Conservation (phyloP, 2,113 vertebrate genomes). For the Equus przewalskii region DNA sequence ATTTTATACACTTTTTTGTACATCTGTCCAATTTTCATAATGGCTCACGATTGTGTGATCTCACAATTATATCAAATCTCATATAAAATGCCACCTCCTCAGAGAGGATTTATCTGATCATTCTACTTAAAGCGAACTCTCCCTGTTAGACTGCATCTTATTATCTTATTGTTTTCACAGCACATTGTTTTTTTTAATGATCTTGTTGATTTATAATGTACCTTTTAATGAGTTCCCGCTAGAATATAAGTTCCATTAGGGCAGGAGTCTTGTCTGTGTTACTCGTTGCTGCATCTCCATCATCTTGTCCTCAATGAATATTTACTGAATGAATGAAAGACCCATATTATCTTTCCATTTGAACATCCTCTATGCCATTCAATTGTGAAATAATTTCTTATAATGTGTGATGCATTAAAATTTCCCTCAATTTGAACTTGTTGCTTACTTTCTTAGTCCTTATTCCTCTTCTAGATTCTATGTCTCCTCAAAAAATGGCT, state of each 20-base stretch:
- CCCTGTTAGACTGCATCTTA: background rate
- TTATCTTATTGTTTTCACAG: background rate
- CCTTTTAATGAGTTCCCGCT: background rate
- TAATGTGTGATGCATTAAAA: background rate
- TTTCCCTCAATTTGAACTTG: background rate
- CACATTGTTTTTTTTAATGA: background rate
- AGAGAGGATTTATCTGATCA: background rate
- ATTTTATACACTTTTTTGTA: background rate
- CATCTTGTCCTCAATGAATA: background rate
- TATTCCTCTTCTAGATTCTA: background rate
- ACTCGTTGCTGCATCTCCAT: background rate
- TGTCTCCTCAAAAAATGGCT: background rate
- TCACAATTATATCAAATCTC: background rate
- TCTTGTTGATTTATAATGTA: background rate
- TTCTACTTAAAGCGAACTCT: background rate
- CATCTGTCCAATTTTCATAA: background rate
- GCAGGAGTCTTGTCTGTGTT: background rate
- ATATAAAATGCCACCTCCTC: background rate
- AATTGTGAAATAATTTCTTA: background rate
- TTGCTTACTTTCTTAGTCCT: background rate
- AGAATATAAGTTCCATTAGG: background rate
- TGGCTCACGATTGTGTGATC: background rate
- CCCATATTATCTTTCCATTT: background rate
- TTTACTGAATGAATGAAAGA: background rate
- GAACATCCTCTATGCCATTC: background rate